Evolutionary conservation across 2,888 invertebrate species (phyloP), one percentile per base, ranked within the genome.

Genomic region (Sinhomidia bicolor): DNA sequence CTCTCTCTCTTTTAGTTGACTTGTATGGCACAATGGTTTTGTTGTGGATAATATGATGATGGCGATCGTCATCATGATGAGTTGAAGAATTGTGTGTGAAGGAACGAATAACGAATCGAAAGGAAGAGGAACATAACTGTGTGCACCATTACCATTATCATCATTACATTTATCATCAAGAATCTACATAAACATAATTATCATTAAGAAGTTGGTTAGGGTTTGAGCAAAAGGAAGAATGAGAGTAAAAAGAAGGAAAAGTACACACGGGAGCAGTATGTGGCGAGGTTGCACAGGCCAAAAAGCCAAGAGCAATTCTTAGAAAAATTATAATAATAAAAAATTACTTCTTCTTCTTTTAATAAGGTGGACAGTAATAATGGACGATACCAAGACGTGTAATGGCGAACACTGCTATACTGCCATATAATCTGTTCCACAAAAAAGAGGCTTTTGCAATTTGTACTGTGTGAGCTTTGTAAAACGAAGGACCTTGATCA

Each of bases 161-260:
- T 41, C 44, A 71, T 71, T 36, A 44, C 36, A 62, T 10, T 62
- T 14, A 12, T 62, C 10, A 17, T 20, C 51, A 54, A 7, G 17
- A 54, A 54, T 54, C 51, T 54, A 54, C 51, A 54, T 54, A n/a
- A n/a, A 7, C 44, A 65, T 65, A n/a, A 65, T 65, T 14, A n/a
- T 36, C 36, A 65, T 65, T 74, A 26, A 54, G n/a, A 7, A 23
- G 57, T 57, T 20, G 23, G 29, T 29, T 62, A 10, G 26, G 2
- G 10, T 9, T 60, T 60, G 17, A 60, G 26, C n/a, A n/a, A n/a
- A 60, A 60, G 60, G 60, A 23, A 60, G 60, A 26, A n/a, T n/a
- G n/a, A 26, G 26, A 54, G 9, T 54, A 12, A 60, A 14, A 5
- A 54, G 10, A 1, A 23, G 26, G 12, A 9, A 20, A 17, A 10